Base-by-base conservation (phyloP, 2,113 vertebrate species). In the Nanorana parkeri region DNA sequence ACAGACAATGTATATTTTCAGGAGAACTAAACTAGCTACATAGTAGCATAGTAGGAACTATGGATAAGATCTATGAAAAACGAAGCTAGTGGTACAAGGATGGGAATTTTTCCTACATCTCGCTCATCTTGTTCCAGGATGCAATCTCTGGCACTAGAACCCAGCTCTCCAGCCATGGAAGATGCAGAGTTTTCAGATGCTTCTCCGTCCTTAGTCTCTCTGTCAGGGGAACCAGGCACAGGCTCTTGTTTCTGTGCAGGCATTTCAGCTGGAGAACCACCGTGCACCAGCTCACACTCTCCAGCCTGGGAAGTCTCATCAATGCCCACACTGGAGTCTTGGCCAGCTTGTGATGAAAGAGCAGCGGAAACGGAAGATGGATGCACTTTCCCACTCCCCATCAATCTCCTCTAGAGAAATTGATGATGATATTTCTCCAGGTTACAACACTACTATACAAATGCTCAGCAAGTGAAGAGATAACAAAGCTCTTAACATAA, bases 71-170 rank as follows among this genome's bases (percentile, higher is more conserved):
- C 51, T 19, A 10, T 36, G 20, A 11, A 60, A 60, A 32, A 4
- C 32, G 8, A 36, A 36, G n/a, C 36, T 52, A n/a, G 24, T 61
- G 61, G 41, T 23, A n/a, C n/a, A 64, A 24, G 16, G 19, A 65
- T 16, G 36, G 32, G 26, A n/a, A 58, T 29, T 41, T 58, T 21
- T 55, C 79, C 73, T 81, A 81, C 79, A 66, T 81, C 79, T 69
- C 65, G 36, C 23, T 68, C 41, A 17, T 64, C 29, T 17, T 60
- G 78, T 68, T 80, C 68, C 56, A 29, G 19, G n/a, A 81, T 6
- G 20, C n/a, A 61, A 41, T 51, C 32, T 61, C 63, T 36, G 58
- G 6, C 26, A 21, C 23, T 52, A 24, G 67, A 54, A 47, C 55
- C 21, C 6, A 24, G 68, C n/a, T 72, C 68, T 55, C 55, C 79